These are phyloP conservation scores for Chelonus insularis DNA, from an alignment of 1,140 invertebrate genomes.

Conservation along the genomic window DNA sequence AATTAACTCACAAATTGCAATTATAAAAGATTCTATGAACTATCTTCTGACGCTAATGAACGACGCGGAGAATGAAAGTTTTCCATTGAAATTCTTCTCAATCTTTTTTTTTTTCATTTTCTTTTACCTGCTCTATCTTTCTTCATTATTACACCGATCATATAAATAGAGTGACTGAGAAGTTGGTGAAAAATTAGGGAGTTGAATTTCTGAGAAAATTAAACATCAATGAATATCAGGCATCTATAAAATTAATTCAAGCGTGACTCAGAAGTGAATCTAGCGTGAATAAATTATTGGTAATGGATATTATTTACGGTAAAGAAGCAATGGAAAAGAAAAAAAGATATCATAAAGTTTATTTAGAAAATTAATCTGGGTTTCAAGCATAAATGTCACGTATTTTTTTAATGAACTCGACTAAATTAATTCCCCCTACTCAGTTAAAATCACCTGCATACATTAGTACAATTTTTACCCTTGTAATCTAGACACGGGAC, in stretches of 20 bases:
- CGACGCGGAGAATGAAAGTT: conserved; percentile 12
- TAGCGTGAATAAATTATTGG: conserved; percentile 1
- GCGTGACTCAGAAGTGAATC: conserved; percentile 10
- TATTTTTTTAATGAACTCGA: background rate
- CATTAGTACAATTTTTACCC: conserved; percentile 4
- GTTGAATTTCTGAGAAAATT: conserved; percentile 20
- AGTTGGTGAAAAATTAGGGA: background rate
- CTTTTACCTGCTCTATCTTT: background rate
- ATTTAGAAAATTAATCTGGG: too few relatives aligned
- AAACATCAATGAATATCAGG: conserved; percentile 19
- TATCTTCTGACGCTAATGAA: conserved; percentile 18
- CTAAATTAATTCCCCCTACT: background rate
- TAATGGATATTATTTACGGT: background rate
- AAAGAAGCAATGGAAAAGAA: background rate
- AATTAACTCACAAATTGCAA: conserved; percentile 30
- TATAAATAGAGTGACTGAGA: background rate
- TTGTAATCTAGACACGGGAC: background rate
- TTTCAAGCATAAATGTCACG: too few relatives aligned
- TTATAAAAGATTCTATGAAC: conserved; percentile 26
- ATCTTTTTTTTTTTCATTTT: background rate
- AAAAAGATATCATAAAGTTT: background rate
- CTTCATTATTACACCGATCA: background rate
- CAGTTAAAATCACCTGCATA: background rate
- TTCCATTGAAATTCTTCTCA: conserved; percentile 1
- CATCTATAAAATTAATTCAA: background rate